Base-by-base conservation (phyloP, 2,888 invertebrate species). In the Luperina nickerlii region DNA sequence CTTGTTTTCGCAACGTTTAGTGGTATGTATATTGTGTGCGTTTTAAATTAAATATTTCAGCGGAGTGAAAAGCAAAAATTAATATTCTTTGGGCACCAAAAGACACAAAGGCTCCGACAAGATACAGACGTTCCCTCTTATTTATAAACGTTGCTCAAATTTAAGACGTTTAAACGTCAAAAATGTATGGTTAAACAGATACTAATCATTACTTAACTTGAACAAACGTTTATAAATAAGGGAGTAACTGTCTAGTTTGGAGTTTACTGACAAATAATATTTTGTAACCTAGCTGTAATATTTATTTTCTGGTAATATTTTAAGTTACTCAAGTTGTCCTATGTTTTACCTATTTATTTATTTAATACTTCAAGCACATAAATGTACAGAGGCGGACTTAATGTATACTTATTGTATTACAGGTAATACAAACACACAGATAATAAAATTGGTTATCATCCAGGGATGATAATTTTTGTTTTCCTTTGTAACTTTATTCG, bases 1-100 rank as follows among this genome's bases (percentile, higher is more conserved):
- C 54, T 51, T 77, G 65, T 63, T 82, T 77, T 66, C 38, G 67
- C 27, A 78, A 71, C 48, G 63, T 81, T 81, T 48, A 57, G 38
- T 54, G 62, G 65, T 70, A 54, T 84, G 63, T 82, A 27, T 67
- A 60, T 67, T 66, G 32, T 51, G 13, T n/a, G 45, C 13, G 20
- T 54, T 38, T 18, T 74, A 68, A 68, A 63, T 76, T 2, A 24
- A 69, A 18, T n/a, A 78, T 45, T 60, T 60, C 48, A 38, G 18
- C 15, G 1, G 65, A 70, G 42, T 66, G 70, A 66, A 66, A 13
- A 27, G 9, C n/a, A 27, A 7, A 70, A 38, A 60, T 11, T n/a
- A 32, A 48, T 76, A 51, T 76, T 48, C 15, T 68, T 1, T 38
- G 18, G 15, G 9, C 20, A 60, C 11, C 32, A 32, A 60, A 48